A percentile compares a stretch with the other conserved stretches of the same genome.
Evolutionary conservation across 2,113 vertebrate genomes (phyloP).

Genomic region (Stomatorhinus ivindoensis): DNA sequence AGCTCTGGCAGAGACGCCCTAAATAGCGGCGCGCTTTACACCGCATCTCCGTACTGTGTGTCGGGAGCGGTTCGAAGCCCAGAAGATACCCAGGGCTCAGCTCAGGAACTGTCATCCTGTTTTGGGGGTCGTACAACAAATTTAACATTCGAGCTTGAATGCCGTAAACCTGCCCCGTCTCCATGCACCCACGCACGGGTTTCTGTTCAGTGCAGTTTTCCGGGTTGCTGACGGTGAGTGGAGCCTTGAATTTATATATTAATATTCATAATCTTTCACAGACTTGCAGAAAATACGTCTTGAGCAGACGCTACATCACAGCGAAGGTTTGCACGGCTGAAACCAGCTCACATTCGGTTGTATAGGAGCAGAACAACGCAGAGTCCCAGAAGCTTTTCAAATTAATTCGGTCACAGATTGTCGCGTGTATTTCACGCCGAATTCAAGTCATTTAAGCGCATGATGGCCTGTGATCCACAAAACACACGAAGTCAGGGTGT

Average conservation of each 20-base stretch:
- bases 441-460: neutral
- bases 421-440: neutral
- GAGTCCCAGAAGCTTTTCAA: neutral
- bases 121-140: neutral
- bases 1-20: neutral
- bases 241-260: neutral
- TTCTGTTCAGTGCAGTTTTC: neutral
- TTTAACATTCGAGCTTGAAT: neutral
- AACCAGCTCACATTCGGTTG: neutral
- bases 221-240: neutral
- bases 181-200: neutral
- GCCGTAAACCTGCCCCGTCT: neutral
- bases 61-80: no score
- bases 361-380: neutral
- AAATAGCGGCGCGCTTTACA: neutral
- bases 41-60: neutral
- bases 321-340: neutral
- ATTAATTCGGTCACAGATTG: neutral
- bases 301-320: neutral
- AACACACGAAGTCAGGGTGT: neutral
- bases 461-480: neutral
- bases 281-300: neutral
- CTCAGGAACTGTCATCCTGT: neutral
- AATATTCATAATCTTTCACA: neutral
- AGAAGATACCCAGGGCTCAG: no score